A percentile compares a stretch with the other conserved stretches of the same genome.
Conservation (phyloP, 2,888 invertebrate genomes). For the Mythimna pallens region DNA sequence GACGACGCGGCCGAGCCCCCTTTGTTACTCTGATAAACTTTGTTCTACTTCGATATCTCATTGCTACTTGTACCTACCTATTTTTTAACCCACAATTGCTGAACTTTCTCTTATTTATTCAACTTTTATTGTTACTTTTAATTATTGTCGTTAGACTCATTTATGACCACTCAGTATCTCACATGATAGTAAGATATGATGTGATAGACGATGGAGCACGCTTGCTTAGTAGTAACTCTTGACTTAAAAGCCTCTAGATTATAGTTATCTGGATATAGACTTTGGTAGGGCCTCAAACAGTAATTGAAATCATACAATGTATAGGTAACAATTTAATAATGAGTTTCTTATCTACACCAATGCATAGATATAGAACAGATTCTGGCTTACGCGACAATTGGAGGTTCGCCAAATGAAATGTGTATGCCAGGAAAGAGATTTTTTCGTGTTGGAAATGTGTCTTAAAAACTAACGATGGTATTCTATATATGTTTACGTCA, state of each 20-base stretch:
- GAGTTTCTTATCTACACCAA: conserved; percentile 24
- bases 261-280: too few relatives aligned
- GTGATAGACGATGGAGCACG: too few relatives aligned
- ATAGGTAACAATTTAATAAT: conserved; percentile 16
- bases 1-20: conserved; percentile 69
- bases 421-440: conserved; percentile 48
- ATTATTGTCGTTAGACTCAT: too few relatives aligned
- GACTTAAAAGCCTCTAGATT: too few relatives aligned
- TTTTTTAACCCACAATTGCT: conserved; percentile 24
- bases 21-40: conserved; percentile 62
- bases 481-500: conserved; percentile 36
- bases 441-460: conserved; percentile 51
- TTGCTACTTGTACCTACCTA: conserved; percentile 32
- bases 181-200: too few relatives aligned
- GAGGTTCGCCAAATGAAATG: conserved; percentile 58
- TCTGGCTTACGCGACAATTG: conserved; percentile 50
- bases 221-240: too few relatives aligned
- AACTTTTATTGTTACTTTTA: too few relatives aligned
- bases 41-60: conserved; percentile 63
- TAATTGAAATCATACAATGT: conserved; percentile 6
- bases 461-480: conserved; percentile 40
- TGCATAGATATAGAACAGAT: conserved; percentile 26
- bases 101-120: not conserved
- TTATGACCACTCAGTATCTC: too few relatives aligned
- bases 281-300: not conserved